A percentile compares a stretch with the other conserved stretches of the same genome.
These are phyloP conservation scores for Heterotis niloticus DNA, from an alignment of 2,113 vertebrate species.

Conservation along the genomic window DNA sequence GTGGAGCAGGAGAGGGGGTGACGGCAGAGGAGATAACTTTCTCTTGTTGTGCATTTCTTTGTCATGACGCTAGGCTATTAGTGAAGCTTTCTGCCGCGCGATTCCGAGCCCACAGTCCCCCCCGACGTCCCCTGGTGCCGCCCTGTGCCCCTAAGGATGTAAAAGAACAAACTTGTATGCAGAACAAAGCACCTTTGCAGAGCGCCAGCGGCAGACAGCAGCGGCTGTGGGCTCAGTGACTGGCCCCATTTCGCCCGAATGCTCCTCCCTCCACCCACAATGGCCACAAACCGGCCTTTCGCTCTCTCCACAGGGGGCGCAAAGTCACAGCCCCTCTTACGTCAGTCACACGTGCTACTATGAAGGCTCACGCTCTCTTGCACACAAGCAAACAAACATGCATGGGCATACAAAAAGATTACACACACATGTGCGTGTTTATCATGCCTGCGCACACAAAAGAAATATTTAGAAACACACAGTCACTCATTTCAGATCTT, in stretches of 20 bases:
- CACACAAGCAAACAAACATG: neutral
- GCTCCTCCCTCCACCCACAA: neutral
- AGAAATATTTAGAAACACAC: slow-evolving; percentile 1
- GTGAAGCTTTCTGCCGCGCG: neutral
- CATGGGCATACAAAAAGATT: neutral
- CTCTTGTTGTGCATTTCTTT: slow-evolving; percentile 22
- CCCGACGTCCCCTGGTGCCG: neutral
- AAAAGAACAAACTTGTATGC: slow-evolving; percentile 31
- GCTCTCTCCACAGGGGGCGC: too few species aligned
- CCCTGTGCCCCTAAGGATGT: slow-evolving; percentile 10
- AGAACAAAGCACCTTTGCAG: slow-evolving; percentile 21
- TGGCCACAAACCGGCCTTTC: neutral
- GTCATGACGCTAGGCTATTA: slow-evolving; percentile 10
- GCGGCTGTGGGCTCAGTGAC: neutral
- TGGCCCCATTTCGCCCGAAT: neutral
- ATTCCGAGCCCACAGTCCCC: slow-evolving; percentile 22
- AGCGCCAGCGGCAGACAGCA: neutral
- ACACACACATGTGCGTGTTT: too few species aligned
- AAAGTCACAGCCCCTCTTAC: neutral
- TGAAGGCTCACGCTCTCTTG: neutral
- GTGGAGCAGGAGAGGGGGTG: neutral
- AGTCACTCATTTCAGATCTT: neutral
- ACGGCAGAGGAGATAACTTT: neutral
- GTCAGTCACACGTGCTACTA: neutral
- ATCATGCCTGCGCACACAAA: neutral